Evolutionary conservation across 2,113 vertebrate species (phyloP), one percentile per base, ranked within the genome.

Genomic region (Nothoprocta perdicaria): DNA sequence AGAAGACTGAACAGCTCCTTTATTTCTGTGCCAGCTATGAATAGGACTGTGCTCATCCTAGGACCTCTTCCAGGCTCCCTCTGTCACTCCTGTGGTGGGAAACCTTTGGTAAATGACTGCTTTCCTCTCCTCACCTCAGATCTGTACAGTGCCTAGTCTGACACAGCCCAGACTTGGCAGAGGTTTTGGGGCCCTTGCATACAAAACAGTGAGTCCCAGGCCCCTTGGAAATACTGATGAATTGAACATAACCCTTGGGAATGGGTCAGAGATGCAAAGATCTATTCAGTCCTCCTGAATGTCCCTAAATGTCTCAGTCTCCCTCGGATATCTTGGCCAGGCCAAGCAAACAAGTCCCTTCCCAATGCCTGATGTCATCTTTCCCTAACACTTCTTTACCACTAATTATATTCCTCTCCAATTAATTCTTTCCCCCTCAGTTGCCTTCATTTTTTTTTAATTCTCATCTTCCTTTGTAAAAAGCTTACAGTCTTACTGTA

Each of bases 381-480:
- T 61, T 69, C 31, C 15, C 5, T 33, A 73, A 55, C 0, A 50
- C 41, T 92, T 76, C 73, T 79, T 88, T 80, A 66, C n/a, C 63
- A 14, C 17, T 50, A 67, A 48, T 92, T 76, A 9, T 79, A 69
- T 82, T 86, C 74, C 27, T 55, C 78, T 84, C 33, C 31, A 67
- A 40, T 74, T 82, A 90, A 92, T 91, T 89, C 67, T 5, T 33
- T 35, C 33, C 33, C 33, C 50, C 50, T 94, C 79, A 21, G 45
- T 87, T 52, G 72, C 50, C 67, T 92, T 93, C 81, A 69, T 45
- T 85, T 89, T 69, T 22, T 48, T 55, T 85, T 71, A 90, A 87
- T 93, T 93, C 67, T 66, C 74, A 73, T 80, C 80, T 90, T 90
- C 71, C 75, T 90, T 87, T 89, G 63, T 67, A 92, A 87, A 84